Evolutionary conservation across 1,140 invertebrate genomes (phyloP), one percentile per base, ranked within the genome.

Genomic region (Antheraea pernyi): DNA sequence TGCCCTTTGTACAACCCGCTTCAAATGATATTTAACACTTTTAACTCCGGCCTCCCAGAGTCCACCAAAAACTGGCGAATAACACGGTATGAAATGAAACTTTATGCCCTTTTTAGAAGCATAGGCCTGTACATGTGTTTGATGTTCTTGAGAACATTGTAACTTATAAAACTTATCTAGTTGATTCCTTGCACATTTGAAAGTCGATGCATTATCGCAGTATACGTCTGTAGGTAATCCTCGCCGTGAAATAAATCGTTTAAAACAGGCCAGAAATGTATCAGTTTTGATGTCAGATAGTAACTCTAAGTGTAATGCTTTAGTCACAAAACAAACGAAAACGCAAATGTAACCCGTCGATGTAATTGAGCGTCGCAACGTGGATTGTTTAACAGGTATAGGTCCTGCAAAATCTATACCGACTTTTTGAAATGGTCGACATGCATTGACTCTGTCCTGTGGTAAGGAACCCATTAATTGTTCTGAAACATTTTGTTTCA

Each of bases 391-490:
- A 6, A 65, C 37, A 65, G 13, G 13, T 16, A 88, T 82, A 0
- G 85, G 86, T 9, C 87, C 88, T 13, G 74, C 80, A 67, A 75
- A 88, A 71, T 91, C 86, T 0, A 87, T 66, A 0, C 82, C 88
- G 7, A 65, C 65, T 8, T 75, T 18, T 42, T 72, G 19, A 72
- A 92, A 92, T 19, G 81, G 77, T 18, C 80, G 63, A n/a, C 66
- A 62, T 3, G 67, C 53, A 0, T 59, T 77, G 2, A 87, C 36
- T 59, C 84, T 59, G n/a, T 71, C 60, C 0, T 13, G 13, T 3
- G 80, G 78, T 53, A 82, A 66, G 48, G 77, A 65, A 30, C 78
- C 76, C 80, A 81, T 81, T 13, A 79, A 42, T n/a, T 73, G 74
- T 42, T 64, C 64, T 9, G 37, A 18, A 19, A 19, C 42, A 9